Percentiles rank a stretch among this genome's conserved stretches.
These are phyloP conservation scores for Ceratina calcarata DNA, from an alignment of 1,140 invertebrate species.

Conservation along the genomic window DNA sequence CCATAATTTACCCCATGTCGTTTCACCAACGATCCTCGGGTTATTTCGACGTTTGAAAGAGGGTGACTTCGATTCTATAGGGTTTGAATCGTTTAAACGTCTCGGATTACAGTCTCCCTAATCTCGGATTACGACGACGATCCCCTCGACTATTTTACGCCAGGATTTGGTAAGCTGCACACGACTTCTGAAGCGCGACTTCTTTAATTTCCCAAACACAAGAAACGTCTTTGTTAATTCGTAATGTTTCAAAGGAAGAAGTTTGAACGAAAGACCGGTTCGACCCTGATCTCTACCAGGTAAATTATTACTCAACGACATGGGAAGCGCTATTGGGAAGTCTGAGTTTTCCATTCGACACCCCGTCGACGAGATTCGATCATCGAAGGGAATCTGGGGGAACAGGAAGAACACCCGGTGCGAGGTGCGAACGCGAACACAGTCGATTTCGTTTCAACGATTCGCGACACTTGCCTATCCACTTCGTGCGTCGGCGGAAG, in stretches of 20 bases:
- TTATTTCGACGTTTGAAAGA: neutral
- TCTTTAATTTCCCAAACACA: no score
- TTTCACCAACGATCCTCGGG: no score
- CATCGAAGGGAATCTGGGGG: slow-evolving; percentile 38
- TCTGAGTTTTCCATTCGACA: slow-evolving; percentile 8
- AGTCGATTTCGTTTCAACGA: slow-evolving; percentile 14
- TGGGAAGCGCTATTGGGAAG: neutral
- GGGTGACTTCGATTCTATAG: slow-evolving; percentile 32
- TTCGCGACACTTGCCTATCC: slow-evolving; percentile 15
- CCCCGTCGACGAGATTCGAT: slow-evolving; percentile 20
- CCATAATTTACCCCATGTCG: no score
- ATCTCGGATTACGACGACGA: slow-evolving; percentile 57
- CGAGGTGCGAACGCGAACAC: neutral
- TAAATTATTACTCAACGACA: slow-evolving; percentile 19
- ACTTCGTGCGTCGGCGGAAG: slow-evolving; percentile 4
- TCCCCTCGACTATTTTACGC: slow-evolving; percentile 4
- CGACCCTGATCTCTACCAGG: neutral
- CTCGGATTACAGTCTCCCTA: slow-evolving; percentile 63
- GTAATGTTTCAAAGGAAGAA: no score
- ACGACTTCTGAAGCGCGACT: no score
- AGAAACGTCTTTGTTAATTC: no score
- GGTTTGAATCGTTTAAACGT: slow-evolving; percentile 59
- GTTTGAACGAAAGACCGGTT: neutral
- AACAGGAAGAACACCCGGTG: slow-evolving; percentile 66
- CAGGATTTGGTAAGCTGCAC: slow-evolving; percentile 5